Evolutionary conservation across 2,113 vertebrate genomes (phyloP).

Genomic region (Mormoops blainvillei): DNA sequence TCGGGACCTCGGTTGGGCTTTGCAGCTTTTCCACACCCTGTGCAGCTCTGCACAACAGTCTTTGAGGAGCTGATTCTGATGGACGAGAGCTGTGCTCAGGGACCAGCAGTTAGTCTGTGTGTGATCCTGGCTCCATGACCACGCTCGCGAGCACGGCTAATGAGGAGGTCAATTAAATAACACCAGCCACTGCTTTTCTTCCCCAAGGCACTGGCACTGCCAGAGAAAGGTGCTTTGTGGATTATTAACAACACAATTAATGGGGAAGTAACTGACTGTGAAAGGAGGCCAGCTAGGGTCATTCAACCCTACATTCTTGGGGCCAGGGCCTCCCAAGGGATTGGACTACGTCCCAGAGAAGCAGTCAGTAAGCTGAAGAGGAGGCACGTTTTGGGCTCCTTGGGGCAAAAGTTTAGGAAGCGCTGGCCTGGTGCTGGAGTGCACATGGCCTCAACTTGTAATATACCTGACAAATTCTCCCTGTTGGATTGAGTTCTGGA

Average conservation of each 20-base stretch:
- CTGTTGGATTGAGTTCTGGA: neutral
- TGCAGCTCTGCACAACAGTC: neutral
- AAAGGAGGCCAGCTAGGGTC: constrained; percentile 3
- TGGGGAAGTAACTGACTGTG: constrained; percentile 28
- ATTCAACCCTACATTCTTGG: neutral
- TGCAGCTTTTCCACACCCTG: neutral
- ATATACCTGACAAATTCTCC: neutral
- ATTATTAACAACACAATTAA: constrained; percentile 61
- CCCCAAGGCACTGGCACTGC: neutral
- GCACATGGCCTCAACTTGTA: neutral
- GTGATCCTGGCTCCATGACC: neutral
- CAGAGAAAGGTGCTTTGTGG: constrained; percentile 5
- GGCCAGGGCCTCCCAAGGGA: neutral
- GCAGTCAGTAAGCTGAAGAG: neutral
- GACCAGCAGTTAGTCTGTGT: neutral
- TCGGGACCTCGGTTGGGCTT: neutral
- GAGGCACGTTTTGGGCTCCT: neutral
- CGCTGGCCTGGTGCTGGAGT: neutral
- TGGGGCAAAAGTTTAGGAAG: neutral
- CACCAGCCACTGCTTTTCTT: neutral
- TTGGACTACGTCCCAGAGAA: neutral
- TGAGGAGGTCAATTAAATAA: constrained; percentile 31
- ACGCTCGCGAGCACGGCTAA: neutral
- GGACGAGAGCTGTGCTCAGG: neutral
- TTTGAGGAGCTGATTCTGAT: neutral